Evolutionary conservation across 2,113 vertebrate species (phyloP), one percentile per base, ranked within the genome.

Genomic region (Conger conger): DNA sequence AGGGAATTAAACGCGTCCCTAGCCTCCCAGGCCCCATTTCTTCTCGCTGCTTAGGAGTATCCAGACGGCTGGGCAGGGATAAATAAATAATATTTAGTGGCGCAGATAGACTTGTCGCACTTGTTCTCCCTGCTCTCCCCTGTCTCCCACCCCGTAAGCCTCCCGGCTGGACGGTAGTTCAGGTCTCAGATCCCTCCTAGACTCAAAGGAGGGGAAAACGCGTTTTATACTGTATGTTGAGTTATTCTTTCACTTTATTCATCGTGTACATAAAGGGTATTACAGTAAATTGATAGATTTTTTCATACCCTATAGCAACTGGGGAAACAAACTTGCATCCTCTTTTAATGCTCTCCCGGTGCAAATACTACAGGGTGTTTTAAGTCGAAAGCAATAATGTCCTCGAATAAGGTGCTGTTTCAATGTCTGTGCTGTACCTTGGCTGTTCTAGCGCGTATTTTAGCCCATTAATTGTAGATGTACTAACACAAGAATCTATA

Each of bases 101-200:
- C 17, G 76, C 5, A 20, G 37, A 78, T 73, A 33, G 68, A 73
- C 68, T 73, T 73, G n/a, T 73, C 68, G 8, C 68, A 9, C n/a
- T 9, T 33, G 68, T 33, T n/a, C 33, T 73, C n/a, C 27, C 68
- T 33, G 68, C n/a, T 17, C 4, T 8, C 45, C 0, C 27, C n/a
- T 81, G 42, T 81, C 80, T 81, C 0, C 1, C 18, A 17, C 81
- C 11, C 7, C 27, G 8, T 50, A 1, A 60, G 81, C 50, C 81
- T 82, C 81, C 81, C 30, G 11, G 60, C 9, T 13, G 35, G 68
- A 83, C 45, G 82, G 63, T n/a, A 18, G 76, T 83, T 83, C 54
- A n/a, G 6, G n/a, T 83, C n/a, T n/a, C 37, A 42, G 30, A 83
- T 9, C 38, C 38, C 11, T 57, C 36, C 35, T 4, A 73, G 37